These are phyloP conservation scores for Odontothrips loti DNA, from an alignment of 2,888 invertebrate genomes.

Conservation along the genomic window DNA sequence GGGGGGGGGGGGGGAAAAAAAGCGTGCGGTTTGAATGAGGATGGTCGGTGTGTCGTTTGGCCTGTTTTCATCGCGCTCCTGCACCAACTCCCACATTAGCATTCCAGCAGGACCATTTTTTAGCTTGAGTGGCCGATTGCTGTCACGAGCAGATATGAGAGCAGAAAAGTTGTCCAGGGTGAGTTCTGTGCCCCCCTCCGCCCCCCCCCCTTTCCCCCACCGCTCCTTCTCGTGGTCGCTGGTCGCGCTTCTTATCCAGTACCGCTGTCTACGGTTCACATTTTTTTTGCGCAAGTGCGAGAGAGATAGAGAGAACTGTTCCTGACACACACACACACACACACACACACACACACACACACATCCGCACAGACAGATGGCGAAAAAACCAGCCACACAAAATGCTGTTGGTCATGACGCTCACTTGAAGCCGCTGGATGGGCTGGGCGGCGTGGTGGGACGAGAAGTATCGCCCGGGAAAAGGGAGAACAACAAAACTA, in stretches of 20 bases:
- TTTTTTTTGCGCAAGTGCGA: not conserved
- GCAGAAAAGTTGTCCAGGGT: constrained; percentile 37
- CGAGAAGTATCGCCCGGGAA: not conserved
- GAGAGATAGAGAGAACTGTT: not conserved
- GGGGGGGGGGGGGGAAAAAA: not conserved
- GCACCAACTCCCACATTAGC: not conserved
- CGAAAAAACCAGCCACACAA: not conserved
- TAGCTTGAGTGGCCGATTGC: constrained; percentile 16
- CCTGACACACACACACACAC: not conserved
- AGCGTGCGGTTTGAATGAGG: not conserved
- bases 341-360: not conserved
- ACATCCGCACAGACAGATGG: not conserved
- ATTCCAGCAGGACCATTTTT: not conserved
- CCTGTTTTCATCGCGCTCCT: not conserved
- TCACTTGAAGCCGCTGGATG: not conserved
- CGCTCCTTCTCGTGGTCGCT: constrained; percentile 32
- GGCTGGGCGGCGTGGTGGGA: not conserved
- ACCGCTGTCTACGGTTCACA: not conserved
- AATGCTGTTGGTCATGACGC: not conserved
- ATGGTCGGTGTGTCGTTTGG: not conserved
- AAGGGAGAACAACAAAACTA: not conserved
- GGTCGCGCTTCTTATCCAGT: constrained; percentile 8
- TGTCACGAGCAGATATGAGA: constrained; percentile 39
- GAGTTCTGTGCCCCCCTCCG: constrained; percentile 33
- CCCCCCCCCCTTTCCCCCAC: constrained; percentile 32